phyloP scores from a whole-genome alignment of 2,888 invertebrate species.

The Parnassius apollo region DNA sequence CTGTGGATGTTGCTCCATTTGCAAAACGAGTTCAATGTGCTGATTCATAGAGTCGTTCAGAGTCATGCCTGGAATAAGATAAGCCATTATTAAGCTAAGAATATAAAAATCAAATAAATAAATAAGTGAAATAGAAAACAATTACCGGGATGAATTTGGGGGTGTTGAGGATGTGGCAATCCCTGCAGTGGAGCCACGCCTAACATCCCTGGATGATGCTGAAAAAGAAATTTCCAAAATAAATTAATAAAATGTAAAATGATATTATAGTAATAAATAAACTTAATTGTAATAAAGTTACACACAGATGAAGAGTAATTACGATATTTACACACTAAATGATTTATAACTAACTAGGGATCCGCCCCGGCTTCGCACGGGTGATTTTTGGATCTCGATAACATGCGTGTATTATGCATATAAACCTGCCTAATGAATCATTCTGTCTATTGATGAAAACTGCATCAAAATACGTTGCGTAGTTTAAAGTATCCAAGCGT shows the following conservation, averaged over 20 bases:
- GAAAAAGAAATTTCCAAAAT: constrained; percentile 42
- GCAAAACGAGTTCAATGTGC: constrained; percentile 77
- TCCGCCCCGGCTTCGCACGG: no score
- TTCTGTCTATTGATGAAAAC: no score
- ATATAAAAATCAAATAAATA: neutral
- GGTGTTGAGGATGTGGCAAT: constrained; percentile 79
- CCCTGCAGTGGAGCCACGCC: constrained; percentile 74
- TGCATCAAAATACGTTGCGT: no score
- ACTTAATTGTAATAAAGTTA: no score
- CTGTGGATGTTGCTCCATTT: constrained; percentile 78
- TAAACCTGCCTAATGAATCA: no score
- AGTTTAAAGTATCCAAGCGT: no score
- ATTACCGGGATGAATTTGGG: constrained; percentile 76
- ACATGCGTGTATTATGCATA: no score
- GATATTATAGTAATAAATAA: no score
- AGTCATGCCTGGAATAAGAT: constrained; percentile 65
- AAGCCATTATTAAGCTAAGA: constrained; percentile 8
- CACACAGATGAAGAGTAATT: no score
- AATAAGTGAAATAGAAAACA: constrained; percentile 22
- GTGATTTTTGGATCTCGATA: no score
- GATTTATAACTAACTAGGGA: no score
- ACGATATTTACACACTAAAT: no score
- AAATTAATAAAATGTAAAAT: neutral
- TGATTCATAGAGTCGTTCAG: constrained; percentile 79
- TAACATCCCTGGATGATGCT: constrained; percentile 78